phyloP scores from a whole-genome alignment of 2,113 vertebrate genomes.

The Martes martes region DNA sequence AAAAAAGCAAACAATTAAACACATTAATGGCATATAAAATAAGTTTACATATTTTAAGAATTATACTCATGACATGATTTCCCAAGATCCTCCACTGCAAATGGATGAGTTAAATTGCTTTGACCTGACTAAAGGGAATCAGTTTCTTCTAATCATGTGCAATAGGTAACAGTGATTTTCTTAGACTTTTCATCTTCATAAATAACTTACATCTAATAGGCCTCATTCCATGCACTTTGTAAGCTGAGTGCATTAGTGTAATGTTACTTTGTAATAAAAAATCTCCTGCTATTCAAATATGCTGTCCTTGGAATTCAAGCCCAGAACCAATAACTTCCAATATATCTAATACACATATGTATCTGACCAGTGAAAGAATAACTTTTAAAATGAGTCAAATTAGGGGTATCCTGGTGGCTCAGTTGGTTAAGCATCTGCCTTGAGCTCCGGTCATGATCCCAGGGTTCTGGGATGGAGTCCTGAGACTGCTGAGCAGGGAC shows the following conservation, averaged over 20 bases:
- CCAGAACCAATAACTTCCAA: neutral
- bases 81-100: neutral
- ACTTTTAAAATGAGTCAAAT: neutral
- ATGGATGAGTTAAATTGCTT: neutral
- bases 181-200: neutral
- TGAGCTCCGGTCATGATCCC: neutral
- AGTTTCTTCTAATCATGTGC: neutral
- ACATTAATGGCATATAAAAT: neutral
- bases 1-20: neutral
- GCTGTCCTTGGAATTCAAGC: neutral
- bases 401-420: neutral
- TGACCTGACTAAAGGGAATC: neutral
- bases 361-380: neutral
- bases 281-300: neutral
- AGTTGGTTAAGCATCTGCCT: neutral
- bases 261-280: neutral
- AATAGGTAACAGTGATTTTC: neutral
- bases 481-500: neutral
- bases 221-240: neutral
- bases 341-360: neutral
- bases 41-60: neutral
- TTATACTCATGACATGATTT: neutral
- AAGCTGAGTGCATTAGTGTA: neutral
- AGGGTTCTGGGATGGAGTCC: neutral
- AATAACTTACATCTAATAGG: neutral